Evolutionary conservation across 2,797 vertebrate genomes (phyloP).

Genomic region (Brachyalestes nurse): DNA sequence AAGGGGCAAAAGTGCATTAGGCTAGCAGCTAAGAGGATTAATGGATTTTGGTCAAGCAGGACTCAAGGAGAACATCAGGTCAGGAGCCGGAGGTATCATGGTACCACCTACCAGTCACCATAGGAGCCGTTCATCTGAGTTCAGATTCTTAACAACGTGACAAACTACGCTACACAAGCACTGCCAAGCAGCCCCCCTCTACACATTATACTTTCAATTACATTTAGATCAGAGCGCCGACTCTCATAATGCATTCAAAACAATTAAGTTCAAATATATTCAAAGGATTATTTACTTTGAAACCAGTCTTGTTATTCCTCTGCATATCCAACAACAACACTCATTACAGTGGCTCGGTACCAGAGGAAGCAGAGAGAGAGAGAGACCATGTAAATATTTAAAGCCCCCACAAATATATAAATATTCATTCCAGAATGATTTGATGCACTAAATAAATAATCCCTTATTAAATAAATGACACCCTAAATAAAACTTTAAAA

Average conservation of each 20-base stretch:
- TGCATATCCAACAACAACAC: constrained; percentile 80
- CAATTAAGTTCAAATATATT: constrained; percentile 82
- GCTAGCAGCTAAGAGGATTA: constrained; percentile 74
- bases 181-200: constrained; percentile 63
- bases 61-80: constrained; percentile 71
- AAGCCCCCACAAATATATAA: constrained; percentile 86
- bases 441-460: constrained; percentile 89
- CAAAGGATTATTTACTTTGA: constrained; percentile 84
- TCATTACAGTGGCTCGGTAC: constrained; percentile 80
- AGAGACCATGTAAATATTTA: constrained; percentile 84
- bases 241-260: constrained; percentile 79
- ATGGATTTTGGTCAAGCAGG: constrained; percentile 75
- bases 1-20: constrained; percentile 55
- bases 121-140: constrained; percentile 74
- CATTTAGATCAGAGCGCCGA: constrained; percentile 77
- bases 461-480: constrained; percentile 88
- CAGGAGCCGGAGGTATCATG: constrained; percentile 62
- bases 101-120: constrained; percentile 60
- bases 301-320: constrained; percentile 81
- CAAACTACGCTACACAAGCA: constrained; percentile 66
- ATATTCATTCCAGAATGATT: constrained; percentile 87
- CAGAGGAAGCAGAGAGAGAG: constrained; percentile 74
- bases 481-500: constrained; percentile 87
- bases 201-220: constrained; percentile 78
- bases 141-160: constrained; percentile 72